Evolutionary conservation across 1,140 invertebrate genomes (phyloP).

Genomic region (Goniozus legneri): DNA sequence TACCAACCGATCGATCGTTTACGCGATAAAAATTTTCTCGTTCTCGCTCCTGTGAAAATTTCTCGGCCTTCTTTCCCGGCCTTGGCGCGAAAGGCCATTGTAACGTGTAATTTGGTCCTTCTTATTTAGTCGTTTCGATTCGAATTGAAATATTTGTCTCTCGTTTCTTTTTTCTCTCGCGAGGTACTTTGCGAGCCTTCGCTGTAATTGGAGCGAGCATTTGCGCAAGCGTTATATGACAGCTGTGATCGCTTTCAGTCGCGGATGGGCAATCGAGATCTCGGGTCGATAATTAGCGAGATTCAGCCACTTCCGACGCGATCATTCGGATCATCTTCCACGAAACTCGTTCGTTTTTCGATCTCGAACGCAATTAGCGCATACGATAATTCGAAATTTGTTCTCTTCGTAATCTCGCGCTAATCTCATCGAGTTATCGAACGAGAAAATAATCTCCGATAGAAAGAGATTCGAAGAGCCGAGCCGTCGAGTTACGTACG

Average conservation of each 20-base stretch:
- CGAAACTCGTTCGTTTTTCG: neutral
- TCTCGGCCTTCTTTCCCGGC: constrained; percentile 12
- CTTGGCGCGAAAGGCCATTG: neutral
- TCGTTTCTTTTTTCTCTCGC: constrained; percentile 6
- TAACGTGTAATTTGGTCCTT: constrained; percentile 8
- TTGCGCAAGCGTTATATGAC: constrained; percentile 19
- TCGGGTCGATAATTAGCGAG: constrained; percentile 15
- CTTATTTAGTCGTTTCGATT: constrained; percentile 18
- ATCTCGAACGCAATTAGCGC: constrained; percentile 3
- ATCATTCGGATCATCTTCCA: neutral
- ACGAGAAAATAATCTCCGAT: constrained; percentile 21
- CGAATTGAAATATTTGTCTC: constrained; percentile 6
- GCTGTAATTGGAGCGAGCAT: constrained; percentile 26
- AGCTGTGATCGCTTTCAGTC: neutral
- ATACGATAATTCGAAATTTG: constrained; percentile 11
- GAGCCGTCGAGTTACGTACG: constrained; percentile 11
- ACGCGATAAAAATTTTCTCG: neutral
- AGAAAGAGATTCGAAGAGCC: constrained; percentile 10
- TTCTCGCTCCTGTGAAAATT: constrained; percentile 7
- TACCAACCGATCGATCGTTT: too few relatives aligned
- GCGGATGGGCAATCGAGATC: constrained; percentile 14
- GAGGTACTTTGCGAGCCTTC: constrained; percentile 16
- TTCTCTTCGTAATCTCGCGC: constrained; percentile 2
- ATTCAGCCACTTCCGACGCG: neutral
- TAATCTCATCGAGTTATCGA: neutral